Evolutionary conservation across 2,888 invertebrate species (phyloP).

Genomic region (Pseudococcus longispinus): DNA sequence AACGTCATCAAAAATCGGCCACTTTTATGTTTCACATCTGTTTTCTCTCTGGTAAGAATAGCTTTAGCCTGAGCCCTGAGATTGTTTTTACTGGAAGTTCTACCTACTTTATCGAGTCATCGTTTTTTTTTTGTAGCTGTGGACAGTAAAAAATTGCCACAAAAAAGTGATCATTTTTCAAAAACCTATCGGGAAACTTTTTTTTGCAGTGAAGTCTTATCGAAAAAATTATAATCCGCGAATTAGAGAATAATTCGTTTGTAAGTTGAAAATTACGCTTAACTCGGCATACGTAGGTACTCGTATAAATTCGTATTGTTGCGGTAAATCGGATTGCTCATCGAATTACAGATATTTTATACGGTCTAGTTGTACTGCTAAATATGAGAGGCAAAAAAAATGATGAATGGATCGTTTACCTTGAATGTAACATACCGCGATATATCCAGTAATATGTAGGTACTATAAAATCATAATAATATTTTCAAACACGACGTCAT

Average conservation of each 20-base stretch:
- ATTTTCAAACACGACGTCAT: slow-evolving; percentile 33
- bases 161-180: too few relatives aligned
- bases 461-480: slow-evolving; percentile 6
- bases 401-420: slow-evolving; percentile 23
- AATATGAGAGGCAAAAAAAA: background rate
- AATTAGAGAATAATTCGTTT: background rate
- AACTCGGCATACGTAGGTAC: background rate
- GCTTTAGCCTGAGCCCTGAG: too few relatives aligned
- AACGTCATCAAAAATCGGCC: too few relatives aligned
- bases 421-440: slow-evolving; percentile 14
- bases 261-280: background rate
- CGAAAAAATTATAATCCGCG: too few relatives aligned
- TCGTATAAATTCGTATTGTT: background rate
- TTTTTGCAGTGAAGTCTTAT: too few relatives aligned
- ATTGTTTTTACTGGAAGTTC: too few relatives aligned
- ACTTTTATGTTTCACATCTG: too few relatives aligned
- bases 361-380: background rate
- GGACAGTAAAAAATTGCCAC: too few relatives aligned
- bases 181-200: too few relatives aligned
- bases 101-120: too few relatives aligned
- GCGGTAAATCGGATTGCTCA: background rate
- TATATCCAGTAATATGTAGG: background rate
- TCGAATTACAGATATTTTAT: background rate
- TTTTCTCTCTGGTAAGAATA: too few relatives aligned
- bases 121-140: too few relatives aligned